Evolutionary conservation across 2,113 vertebrate genomes (phyloP).

Genomic region (Synchiropus splendidus): DNA sequence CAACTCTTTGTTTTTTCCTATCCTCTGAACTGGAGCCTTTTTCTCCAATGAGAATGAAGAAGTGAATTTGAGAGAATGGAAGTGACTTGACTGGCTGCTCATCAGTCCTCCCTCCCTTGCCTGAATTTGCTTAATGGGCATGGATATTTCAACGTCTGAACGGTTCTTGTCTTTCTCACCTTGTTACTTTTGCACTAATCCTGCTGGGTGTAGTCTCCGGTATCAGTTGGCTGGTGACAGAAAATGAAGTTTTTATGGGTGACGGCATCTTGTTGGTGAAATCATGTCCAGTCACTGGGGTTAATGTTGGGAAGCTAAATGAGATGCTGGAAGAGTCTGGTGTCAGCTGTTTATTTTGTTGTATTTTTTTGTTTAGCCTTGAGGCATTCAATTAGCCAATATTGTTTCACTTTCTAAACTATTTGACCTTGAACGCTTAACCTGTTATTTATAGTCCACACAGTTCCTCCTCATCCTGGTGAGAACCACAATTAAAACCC

Average conservation of each 20-base stretch:
- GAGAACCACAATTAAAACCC: too few relatives aligned
- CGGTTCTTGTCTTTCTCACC: conserved; percentile 39
- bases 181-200: conserved; percentile 53
- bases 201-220: conserved; percentile 36
- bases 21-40: conserved; percentile 1
- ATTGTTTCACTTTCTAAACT: too few relatives aligned
- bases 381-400: too few relatives aligned
- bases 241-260: not conserved
- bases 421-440: too few relatives aligned
- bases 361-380: too few relatives aligned
- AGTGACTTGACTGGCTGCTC: conserved; percentile 45
- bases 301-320: conserved; percentile 20
- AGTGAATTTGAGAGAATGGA: not conserved
- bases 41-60: not conserved
- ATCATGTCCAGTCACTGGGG: conserved; percentile 10
- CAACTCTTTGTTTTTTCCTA: conserved; percentile 30
- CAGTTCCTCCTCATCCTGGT: too few relatives aligned
- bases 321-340: conserved; percentile 48
- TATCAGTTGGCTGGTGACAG: conserved; percentile 40
- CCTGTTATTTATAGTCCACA: too few relatives aligned
- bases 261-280: conserved; percentile 10
- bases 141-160: conserved; percentile 45
- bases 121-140: conserved; percentile 54
- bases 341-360: too few relatives aligned
- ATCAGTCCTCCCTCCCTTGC: conserved; percentile 33